Conservation (phyloP, 2,888 invertebrate species). For the Phyto melanocephala region DNA sequence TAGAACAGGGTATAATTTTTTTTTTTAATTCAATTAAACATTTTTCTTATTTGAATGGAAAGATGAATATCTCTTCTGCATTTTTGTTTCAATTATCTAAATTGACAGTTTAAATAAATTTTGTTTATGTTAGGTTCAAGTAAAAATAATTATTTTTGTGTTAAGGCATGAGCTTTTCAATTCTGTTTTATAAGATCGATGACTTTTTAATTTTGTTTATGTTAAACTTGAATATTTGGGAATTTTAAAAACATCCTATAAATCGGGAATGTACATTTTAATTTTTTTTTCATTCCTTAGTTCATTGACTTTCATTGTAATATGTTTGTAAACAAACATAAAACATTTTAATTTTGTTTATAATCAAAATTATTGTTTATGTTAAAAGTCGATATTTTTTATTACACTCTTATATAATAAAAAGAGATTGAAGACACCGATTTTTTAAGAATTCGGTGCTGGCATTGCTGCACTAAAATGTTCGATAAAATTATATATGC, state of each 20-base stretch:
- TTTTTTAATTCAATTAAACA: constrained; percentile 7
- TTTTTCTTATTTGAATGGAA: neutral
- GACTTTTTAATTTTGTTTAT: neutral
- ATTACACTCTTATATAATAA: no score
- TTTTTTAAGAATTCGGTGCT: no score
- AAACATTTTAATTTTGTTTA: no score
- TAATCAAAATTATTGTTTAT: no score
- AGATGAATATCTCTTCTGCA: neutral
- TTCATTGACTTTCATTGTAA: neutral
- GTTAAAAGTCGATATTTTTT: no score
- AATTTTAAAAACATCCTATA: no score
- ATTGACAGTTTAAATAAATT: neutral
- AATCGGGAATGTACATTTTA: no score
- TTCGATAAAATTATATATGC: no score
- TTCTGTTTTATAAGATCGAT: neutral
- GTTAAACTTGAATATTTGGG: no score
- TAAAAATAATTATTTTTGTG: neutral
- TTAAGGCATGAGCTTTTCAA: neutral
- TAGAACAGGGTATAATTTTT: neutral
- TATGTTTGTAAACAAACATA: neutral
- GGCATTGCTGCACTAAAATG: no score
- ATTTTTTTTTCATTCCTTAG: neutral
- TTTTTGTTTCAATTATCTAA: neutral
- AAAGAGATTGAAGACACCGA: no score
- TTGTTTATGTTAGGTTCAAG: neutral